A percentile compares a stretch with the other conserved stretches of the same genome.
Conservation (phyloP, 2,888 invertebrate genomes). For the Pristionchus entomophagus region DNA sequence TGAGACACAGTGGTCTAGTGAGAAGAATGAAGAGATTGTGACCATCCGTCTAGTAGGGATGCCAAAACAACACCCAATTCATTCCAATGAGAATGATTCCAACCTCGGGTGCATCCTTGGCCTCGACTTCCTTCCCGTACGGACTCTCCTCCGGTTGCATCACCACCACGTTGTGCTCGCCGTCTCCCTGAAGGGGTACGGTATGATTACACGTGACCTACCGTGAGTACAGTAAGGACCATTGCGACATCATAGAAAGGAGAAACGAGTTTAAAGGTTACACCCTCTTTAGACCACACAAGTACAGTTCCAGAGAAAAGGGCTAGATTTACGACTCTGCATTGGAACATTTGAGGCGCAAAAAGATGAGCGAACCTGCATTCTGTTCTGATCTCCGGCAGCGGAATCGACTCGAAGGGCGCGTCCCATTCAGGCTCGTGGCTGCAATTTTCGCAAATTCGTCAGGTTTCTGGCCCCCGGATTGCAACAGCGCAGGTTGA, state of each 20-base stretch:
- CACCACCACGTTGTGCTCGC: conserved; percentile 4
- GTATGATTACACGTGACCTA: too few species aligned
- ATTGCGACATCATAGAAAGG: too few species aligned
- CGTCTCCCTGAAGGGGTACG: conserved; percentile 12
- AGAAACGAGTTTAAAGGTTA: too few species aligned
- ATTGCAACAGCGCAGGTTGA: too few species aligned
- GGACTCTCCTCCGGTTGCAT: conserved; percentile 68
- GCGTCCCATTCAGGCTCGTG: conserved; percentile 97
- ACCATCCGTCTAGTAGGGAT: neutral
- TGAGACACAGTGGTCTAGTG: too few species aligned
- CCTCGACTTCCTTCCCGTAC: conserved; percentile 83
- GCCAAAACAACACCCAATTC: neutral
- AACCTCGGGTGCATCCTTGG: conserved; percentile 93
- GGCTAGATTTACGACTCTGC: too few species aligned
- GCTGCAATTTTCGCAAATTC: too few species aligned
- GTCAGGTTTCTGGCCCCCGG: too few species aligned
- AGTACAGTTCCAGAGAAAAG: too few species aligned
- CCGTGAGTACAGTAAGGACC: too few species aligned
- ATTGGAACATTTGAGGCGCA: too few species aligned
- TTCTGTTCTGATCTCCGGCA: conserved; percentile 80
- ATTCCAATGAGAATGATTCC: neutral
- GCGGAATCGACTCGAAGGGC: conserved; percentile 97
- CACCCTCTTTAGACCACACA: too few species aligned
- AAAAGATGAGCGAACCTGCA: neutral
- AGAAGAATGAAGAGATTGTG: neutral